Conservation (phyloP, 2,888 invertebrate species). For the Anthophora plumipes region DNA sequence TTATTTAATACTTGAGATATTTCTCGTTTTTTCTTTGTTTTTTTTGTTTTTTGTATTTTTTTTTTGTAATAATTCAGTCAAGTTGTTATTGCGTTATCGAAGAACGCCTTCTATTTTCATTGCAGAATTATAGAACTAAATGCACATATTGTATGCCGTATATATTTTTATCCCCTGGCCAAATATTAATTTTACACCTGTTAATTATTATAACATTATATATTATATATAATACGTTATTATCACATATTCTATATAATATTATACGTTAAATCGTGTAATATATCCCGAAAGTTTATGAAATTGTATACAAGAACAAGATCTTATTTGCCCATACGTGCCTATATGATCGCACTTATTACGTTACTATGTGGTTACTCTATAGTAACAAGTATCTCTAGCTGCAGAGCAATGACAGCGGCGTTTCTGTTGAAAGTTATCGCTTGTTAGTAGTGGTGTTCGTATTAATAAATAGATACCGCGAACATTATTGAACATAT, state of each 20-base stretch:
- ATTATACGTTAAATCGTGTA: conserved; percentile 51
- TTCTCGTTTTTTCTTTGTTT: background rate
- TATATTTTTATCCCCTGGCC: conserved; percentile 35
- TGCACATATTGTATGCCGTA: conserved; percentile 50
- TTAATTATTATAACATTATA: conserved; percentile 50
- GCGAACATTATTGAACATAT: conserved; percentile 58
- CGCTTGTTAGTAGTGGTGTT: conserved; percentile 65
- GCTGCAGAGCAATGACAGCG: conserved; percentile 69
- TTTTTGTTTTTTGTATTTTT: background rate
- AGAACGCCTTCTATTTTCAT: conserved; percentile 48
- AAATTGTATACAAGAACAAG: conserved; percentile 55
- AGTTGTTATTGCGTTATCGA: conserved; percentile 56
- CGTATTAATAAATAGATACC: conserved; percentile 65
- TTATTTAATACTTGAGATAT: conserved; percentile 28
- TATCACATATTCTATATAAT: conserved; percentile 46
- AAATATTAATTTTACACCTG: conserved; percentile 47
- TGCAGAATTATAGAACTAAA: conserved; percentile 63
- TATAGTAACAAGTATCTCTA: conserved; percentile 66
- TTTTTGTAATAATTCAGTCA: conserved; percentile 55
- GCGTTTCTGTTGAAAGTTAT: conserved; percentile 68
- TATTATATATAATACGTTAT: conserved; percentile 45
- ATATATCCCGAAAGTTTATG: conserved; percentile 41
- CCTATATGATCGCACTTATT: conserved; percentile 51
- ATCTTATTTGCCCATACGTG: conserved; percentile 38
- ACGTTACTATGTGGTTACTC: conserved; percentile 57